phyloP scores from a whole-genome alignment of 2,113 vertebrate species.

The Rhabdornis inornatus region DNA sequence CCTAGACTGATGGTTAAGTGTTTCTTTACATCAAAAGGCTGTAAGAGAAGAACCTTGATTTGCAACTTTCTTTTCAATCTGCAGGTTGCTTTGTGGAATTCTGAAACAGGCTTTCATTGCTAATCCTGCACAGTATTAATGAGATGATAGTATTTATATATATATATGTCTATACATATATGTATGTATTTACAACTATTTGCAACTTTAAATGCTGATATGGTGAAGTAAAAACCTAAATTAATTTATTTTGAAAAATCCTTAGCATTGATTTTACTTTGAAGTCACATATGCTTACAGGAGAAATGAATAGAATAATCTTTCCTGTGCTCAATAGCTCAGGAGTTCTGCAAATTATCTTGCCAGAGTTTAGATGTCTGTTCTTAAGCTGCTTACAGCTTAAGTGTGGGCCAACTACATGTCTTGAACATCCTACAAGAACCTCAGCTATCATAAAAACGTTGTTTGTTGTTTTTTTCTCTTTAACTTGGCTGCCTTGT shows the following conservation, averaged over 20 bases:
- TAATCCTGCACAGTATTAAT: fast-evolving
- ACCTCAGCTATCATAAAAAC: background rate
- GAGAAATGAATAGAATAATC: background rate
- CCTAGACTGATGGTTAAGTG: background rate
- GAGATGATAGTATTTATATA: background rate
- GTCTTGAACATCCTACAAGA: background rate
- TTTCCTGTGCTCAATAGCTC: background rate
- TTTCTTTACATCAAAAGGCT: background rate
- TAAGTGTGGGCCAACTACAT: background rate
- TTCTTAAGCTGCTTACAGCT: background rate
- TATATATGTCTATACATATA: background rate
- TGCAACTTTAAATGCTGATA: background rate
- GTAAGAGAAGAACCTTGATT: background rate
- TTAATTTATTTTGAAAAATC: background rate
- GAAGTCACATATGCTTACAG: background rate
- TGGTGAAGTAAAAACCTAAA: background rate
- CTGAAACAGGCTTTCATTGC: background rate
- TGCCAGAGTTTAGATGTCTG: background rate
- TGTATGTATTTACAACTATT: background rate
- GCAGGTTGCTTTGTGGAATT: background rate
- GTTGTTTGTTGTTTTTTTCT: background rate
- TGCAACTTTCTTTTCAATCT: background rate
- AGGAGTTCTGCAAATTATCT: background rate
- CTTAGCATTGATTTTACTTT: background rate
- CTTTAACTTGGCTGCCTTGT: background rate